Base-by-base conservation (phyloP, 2,113 vertebrate species). In the Rhabdomys dilectus region DNA sequence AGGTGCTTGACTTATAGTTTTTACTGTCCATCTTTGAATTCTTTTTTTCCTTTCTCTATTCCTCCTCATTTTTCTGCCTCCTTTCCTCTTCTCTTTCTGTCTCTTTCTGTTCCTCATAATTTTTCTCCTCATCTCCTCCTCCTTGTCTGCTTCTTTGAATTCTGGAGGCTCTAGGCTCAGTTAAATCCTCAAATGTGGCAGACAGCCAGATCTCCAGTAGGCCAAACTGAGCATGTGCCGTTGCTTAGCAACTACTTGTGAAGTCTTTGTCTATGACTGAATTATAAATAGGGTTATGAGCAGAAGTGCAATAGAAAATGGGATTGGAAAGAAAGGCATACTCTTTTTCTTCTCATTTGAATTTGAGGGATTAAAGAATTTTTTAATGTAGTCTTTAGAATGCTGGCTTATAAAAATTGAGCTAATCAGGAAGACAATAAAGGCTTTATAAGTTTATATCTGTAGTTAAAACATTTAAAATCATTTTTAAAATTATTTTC, bases 161-260 rank as follows among this genome's bases (percentile, higher is more conserved):
- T 97, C 95, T 98, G 97, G 93, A 97, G 97, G 81, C 34, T 9
- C 96, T 97, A 95, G 93, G 72, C 96, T 98, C 95, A 91, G 91
- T 11, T 93, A 77, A 97, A 97, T 97, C 91, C 97, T 97, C 92
- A 92, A 82, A 97, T 94, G 88, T 97, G 98, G 94, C 96, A 95
- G 62, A 96, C 60, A 90, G 97, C 76, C 93, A 97, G 96, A 96
- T 98, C 88, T 96, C 78, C 96, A 92, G 66, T 96, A 96, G 95
- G 64, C 81, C 88, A 96, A 96, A 96, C 95, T 96, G 92, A 95
- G 96, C 97, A 91, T 97, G 97, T 97, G 88, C 96, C 94, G 97
- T 98, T 98, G 97, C 98, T 93, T 98, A 98, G 98, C 98, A 98
- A 98, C 98, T 96, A 48, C 94, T 92, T 93, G 95, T 97, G 93